Percentiles rank a stretch among this genome's conserved stretches.
Conservation (phyloP, 2,113 vertebrate genomes). For the Chlorodrepanis virens region DNA sequence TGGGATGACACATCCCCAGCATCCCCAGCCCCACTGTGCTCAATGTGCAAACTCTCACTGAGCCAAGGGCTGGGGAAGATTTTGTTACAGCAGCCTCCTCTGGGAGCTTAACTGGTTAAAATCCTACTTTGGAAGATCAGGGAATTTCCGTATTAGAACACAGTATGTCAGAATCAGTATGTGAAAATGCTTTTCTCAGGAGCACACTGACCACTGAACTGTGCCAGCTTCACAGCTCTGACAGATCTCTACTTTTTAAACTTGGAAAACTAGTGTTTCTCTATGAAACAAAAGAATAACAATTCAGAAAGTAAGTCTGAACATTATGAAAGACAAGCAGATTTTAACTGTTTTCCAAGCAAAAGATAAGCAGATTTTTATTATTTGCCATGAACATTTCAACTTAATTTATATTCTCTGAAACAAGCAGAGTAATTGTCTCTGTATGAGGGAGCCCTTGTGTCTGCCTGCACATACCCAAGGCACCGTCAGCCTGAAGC, state of each 20-base stretch:
- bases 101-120: neutral
- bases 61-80: neutral
- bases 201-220: neutral
- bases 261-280: neutral
- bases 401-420: neutral
- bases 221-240: neutral
- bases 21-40: neutral
- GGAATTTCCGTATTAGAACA: neutral
- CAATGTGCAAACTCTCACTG: neutral
- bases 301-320: neutral
- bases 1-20: neutral
- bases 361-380: neutral
- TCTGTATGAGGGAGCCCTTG: accelerated
- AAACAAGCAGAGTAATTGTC: neutral
- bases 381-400: neutral
- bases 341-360: neutral
- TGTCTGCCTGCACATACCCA: neutral
- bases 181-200: neutral
- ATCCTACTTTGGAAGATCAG: neutral
- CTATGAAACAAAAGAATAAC: neutral
- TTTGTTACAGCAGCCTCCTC: neutral
- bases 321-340: neutral
- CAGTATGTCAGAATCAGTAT: neutral
- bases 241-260: neutral
- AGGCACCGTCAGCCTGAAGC: neutral